These are phyloP conservation scores for Geothlypis trichas DNA, from an alignment of 2,113 vertebrate genomes.

Conservation along the genomic window DNA sequence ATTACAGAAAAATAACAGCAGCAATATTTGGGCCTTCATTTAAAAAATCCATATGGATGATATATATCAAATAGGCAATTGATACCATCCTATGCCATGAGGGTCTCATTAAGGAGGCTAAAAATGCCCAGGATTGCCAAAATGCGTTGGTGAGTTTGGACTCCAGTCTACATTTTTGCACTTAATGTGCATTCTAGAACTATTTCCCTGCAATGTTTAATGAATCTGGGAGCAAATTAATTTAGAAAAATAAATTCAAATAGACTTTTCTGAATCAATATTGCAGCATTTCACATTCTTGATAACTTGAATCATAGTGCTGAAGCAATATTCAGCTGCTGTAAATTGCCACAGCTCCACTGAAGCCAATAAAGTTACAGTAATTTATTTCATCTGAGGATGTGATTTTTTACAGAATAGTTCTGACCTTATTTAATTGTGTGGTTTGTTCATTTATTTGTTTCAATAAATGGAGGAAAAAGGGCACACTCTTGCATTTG, in stretches of 20 bases:
- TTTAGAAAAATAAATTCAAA: slow-evolving; percentile 41
- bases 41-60: background rate
- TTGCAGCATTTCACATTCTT: slow-evolving; percentile 27
- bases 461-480: background rate
- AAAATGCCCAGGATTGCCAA: background rate
- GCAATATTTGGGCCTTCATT: background rate
- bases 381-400: slow-evolving; percentile 24
- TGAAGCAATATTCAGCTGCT: slow-evolving; percentile 21
- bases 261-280: slow-evolving; percentile 41
- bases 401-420: slow-evolving; percentile 2
- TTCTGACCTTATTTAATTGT: slow-evolving; percentile 8
- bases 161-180: background rate
- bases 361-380: background rate
- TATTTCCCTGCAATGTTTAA: background rate
- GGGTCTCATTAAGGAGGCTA: background rate
- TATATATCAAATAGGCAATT: background rate
- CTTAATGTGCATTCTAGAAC: background rate
- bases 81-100: background rate
- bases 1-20: background rate
- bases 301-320: background rate
- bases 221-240: slow-evolving; percentile 6
- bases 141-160: background rate
- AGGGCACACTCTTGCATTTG: background rate
- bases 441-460: background rate
- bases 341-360: slow-evolving; percentile 9